Conservation (phyloP, 2,113 vertebrate genomes). For the Larimichthys crocea region DNA sequence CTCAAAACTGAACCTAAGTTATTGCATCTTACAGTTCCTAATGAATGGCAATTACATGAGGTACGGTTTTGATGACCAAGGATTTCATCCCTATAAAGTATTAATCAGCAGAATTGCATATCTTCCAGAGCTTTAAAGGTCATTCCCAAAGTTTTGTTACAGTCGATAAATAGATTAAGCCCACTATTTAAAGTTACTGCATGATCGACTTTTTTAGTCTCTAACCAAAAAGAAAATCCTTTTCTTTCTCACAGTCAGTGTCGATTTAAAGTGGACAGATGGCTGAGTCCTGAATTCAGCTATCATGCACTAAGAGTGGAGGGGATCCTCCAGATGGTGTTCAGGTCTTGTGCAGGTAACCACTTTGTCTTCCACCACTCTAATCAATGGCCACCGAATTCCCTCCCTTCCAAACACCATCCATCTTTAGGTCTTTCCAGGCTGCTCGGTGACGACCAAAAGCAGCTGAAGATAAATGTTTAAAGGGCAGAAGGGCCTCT, state of each 20-base stretch:
- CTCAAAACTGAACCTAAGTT: slow-evolving; percentile 37
- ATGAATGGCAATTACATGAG: slow-evolving; percentile 55
- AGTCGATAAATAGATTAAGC: slow-evolving; percentile 50
- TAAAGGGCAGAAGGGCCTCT: slow-evolving; percentile 61
- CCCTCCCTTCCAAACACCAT: slow-evolving; percentile 65
- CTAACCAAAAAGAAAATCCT: slow-evolving; percentile 1
- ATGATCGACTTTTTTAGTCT: slow-evolving; percentile 6
- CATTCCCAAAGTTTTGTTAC: slow-evolving; percentile 45
- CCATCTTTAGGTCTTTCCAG: slow-evolving; percentile 69
- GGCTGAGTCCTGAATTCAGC: slow-evolving; percentile 47
- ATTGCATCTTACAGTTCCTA: slow-evolving; percentile 54
- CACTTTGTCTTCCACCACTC: slow-evolving; percentile 63
- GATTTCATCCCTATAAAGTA: slow-evolving; percentile 49
- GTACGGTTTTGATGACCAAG: slow-evolving; percentile 55
- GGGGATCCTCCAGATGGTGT: slow-evolving; percentile 57
- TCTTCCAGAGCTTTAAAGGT: slow-evolving; percentile 56
- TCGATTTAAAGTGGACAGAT: slow-evolving; percentile 31
- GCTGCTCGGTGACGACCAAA: slow-evolving; percentile 61
- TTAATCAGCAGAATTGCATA: slow-evolving; percentile 49
- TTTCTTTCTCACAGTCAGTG: neutral
- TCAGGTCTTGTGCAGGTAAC: slow-evolving; percentile 64
- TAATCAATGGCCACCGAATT: slow-evolving; percentile 74
- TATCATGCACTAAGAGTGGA: slow-evolving; percentile 33
- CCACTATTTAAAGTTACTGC: slow-evolving; percentile 27
- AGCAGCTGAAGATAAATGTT: slow-evolving; percentile 68